phyloP scores from a whole-genome alignment of 92 coral and sea anemone genomes.

The Porites evermanni region DNA sequence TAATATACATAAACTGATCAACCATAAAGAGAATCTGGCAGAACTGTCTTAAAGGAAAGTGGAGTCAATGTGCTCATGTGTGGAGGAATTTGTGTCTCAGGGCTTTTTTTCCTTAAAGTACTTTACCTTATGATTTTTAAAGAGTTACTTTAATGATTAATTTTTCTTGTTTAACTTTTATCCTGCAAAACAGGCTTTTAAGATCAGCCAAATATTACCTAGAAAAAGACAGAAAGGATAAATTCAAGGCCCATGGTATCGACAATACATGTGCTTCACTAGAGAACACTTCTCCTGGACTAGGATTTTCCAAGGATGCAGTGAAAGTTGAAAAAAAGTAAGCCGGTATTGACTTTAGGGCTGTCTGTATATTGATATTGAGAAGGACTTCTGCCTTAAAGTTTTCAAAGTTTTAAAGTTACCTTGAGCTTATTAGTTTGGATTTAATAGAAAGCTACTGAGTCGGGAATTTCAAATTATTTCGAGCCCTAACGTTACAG shows the following conservation, averaged over 20 bases:
- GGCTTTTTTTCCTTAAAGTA: not conserved
- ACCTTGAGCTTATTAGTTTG: no score
- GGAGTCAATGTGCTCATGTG: no score
- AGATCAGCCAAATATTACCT: conserved; percentile 97
- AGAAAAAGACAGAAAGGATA: conserved; percentile 95
- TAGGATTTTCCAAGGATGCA: conserved; percentile 82
- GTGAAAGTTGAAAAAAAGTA: conserved; percentile 96
- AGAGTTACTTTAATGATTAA: not conserved
- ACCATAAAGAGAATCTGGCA: no score
- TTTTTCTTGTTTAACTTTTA: not conserved
- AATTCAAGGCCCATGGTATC: conserved; percentile 82
- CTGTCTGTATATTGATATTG: not conserved
- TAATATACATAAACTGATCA: no score
- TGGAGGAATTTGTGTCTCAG: not conserved
- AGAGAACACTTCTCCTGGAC: conserved; percentile 75
- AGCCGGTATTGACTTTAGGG: conserved; percentile 1
- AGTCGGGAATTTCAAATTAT: no score
- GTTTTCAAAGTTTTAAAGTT: no score
- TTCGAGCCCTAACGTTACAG: no score
- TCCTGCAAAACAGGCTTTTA: conserved; percentile 64
- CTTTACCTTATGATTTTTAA: not conserved
- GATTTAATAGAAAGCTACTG: no score
- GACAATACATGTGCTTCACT: conserved; percentile 88
- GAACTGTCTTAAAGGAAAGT: no score
- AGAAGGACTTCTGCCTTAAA: not conserved